phyloP scores from a whole-genome alignment of 2,113 vertebrate genomes.

The Hemiprocne comata region DNA sequence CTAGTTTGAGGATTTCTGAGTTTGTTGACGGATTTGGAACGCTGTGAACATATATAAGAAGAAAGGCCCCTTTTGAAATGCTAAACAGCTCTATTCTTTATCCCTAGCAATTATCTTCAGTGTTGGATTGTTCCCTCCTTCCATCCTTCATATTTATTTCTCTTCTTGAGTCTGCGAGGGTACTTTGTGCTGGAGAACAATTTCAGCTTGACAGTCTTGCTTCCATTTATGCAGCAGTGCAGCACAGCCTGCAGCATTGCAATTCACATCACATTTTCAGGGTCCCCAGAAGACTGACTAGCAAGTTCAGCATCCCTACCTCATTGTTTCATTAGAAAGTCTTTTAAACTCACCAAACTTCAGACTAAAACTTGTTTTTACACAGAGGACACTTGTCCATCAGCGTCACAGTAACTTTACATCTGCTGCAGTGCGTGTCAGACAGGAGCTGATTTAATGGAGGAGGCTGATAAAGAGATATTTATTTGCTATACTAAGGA shows the following conservation, averaged over 20 bases:
- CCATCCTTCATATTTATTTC: neutral
- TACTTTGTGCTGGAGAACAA: neutral
- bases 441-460: neutral
- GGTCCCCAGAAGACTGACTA: neutral
- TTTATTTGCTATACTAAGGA: neutral
- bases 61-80: conserved; percentile 51
- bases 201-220: neutral
- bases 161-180: neutral
- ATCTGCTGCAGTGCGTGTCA: neutral
- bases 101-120: conserved; percentile 13
- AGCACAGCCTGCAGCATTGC: neutral
- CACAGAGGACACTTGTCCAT: neutral
- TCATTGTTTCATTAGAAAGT: neutral
- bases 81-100: conserved; percentile 33
- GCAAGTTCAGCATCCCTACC: neutral
- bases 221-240: neutral
- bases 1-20: neutral
- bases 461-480: neutral
- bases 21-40: neutral
- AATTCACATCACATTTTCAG: neutral
- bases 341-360: neutral
- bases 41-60: neutral
- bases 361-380: neutral
- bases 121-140: neutral
- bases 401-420: neutral